phyloP scores from a whole-genome alignment of 2,113 vertebrate species.

The Laterallus jamaicensis region DNA sequence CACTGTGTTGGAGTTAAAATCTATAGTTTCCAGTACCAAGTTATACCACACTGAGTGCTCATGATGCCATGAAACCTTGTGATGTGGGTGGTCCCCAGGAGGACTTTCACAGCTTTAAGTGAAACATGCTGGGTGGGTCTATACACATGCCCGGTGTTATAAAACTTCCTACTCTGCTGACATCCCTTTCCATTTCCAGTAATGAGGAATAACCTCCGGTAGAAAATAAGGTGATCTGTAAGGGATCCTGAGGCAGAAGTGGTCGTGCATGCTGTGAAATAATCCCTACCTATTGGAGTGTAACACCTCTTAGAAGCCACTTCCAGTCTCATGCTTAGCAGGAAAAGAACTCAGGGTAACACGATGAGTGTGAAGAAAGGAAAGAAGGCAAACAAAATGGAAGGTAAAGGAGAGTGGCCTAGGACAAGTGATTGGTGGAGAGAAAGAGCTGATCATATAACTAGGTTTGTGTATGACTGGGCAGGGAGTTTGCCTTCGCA shows the following conservation, averaged over 20 bases:
- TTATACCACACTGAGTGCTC: neutral
- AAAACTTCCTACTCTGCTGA: neutral
- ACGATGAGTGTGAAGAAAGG: neutral
- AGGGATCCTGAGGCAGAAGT: neutral
- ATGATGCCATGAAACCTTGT: fast-evolving
- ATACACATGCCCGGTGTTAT: neutral
- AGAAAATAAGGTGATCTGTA: neutral
- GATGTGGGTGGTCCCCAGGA: neutral
- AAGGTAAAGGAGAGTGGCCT: neutral
- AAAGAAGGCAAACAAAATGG: neutral
- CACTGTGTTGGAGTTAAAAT: neutral
- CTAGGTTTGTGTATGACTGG: neutral
- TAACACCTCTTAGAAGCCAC: neutral
- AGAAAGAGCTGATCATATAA: neutral
- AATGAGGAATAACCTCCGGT: neutral
- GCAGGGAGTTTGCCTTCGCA: neutral
- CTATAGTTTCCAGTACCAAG: neutral
- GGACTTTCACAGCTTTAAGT: neutral
- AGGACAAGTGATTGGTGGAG: neutral
- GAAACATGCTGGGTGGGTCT: neutral
- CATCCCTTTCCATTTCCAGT: neutral
- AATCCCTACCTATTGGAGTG: neutral
- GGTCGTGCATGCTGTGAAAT: neutral
- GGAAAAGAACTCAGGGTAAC: neutral
- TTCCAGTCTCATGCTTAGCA: neutral